Evolutionary conservation across 2,113 vertebrate genomes (phyloP).

Genomic region (Miniopterus natalensis): DNA sequence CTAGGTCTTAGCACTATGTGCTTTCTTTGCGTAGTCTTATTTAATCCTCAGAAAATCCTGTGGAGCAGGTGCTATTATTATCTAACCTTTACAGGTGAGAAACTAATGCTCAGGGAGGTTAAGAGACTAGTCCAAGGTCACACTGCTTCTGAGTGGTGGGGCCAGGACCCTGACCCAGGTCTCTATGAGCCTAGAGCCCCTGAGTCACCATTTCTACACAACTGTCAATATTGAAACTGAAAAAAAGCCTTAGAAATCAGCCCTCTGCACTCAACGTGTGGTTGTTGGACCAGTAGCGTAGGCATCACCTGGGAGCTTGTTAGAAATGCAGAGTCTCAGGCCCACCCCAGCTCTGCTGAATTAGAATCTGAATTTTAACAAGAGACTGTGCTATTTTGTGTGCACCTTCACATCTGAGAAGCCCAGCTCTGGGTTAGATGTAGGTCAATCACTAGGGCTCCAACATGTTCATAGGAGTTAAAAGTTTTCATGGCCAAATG

Average conservation of each 20-base stretch:
- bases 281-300: accelerated
- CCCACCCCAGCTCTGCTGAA: neutral
- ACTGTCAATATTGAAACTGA: neutral
- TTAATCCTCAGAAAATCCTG: neutral
- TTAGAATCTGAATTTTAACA: neutral
- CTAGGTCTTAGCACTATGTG: neutral
- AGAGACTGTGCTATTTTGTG: accelerated
- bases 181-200: neutral
- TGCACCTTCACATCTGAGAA: neutral
- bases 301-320: neutral
- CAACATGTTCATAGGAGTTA: neutral
- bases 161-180: no score
- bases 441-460: neutral
- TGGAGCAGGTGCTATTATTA: neutral
- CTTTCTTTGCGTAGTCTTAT: neutral
- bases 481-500: neutral
- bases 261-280: neutral
- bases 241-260: neutral
- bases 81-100: neutral
- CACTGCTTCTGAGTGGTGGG: neutral
- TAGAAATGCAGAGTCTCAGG: neutral
- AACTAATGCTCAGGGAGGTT: neutral
- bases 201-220: neutral
- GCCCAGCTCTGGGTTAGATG: neutral
- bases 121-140: neutral